phyloP scores from a whole-genome alignment of 1,140 invertebrate species.

The Caenorhabditis tropicalis region DNA sequence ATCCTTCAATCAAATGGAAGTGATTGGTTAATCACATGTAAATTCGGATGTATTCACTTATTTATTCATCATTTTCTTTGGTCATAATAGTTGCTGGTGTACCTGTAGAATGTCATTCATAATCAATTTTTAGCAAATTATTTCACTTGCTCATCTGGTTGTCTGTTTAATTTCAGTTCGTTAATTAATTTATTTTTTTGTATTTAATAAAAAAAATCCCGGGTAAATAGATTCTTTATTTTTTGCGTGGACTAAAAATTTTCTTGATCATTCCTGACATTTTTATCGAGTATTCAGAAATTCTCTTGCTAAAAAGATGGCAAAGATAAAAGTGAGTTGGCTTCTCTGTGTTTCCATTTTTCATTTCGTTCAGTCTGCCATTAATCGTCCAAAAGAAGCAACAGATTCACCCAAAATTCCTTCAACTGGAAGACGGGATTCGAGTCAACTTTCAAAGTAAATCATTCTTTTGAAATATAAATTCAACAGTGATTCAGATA shows the following conservation, averaged over 20 bases:
- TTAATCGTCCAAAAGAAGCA: not conserved
- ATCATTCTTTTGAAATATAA: not conserved
- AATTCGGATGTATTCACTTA: not conserved
- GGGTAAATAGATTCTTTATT: not conserved
- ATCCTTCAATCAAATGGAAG: constrained; percentile 29
- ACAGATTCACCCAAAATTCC: not conserved
- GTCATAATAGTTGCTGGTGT: not conserved
- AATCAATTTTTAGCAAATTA: not conserved
- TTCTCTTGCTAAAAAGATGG: not conserved
- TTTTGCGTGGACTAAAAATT: not conserved
- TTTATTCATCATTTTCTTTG: not conserved
- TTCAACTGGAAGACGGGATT: not conserved
- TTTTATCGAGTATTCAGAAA: not conserved
- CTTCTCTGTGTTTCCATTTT: not conserved
- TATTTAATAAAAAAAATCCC: not conserved
- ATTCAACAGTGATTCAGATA: too few relatives aligned
- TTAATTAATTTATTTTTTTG: not conserved
- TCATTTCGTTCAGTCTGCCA: too few relatives aligned
- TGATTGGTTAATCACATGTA: not conserved
- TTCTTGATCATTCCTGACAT: not conserved
- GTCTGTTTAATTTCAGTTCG: not conserved
- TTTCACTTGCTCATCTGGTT: not conserved
- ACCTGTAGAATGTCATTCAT: not conserved
- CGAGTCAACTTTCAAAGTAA: not conserved
- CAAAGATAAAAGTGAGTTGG: not conserved